These are phyloP conservation scores for Ceratotherium simum DNA, from an alignment of 2,113 vertebrate species.

Conservation along the genomic window DNA sequence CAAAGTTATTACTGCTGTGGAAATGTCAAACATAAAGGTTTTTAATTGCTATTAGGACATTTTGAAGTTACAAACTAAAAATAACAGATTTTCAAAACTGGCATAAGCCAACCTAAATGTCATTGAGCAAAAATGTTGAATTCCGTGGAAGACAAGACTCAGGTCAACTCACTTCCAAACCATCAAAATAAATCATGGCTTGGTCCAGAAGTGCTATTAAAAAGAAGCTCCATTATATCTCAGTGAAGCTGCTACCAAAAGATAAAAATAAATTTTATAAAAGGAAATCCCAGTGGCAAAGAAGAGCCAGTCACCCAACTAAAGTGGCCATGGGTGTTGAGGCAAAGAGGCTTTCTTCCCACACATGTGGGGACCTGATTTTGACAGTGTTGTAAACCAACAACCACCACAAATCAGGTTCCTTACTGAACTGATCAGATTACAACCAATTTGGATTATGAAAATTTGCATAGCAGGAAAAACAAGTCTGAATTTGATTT, in stretches of 20 bases:
- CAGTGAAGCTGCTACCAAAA: background rate
- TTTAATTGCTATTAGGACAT: constrained; percentile 61
- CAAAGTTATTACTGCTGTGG: background rate
- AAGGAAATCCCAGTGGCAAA: background rate
- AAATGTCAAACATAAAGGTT: constrained; percentile 66
- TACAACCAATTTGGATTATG: background rate
- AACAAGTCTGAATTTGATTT: background rate
- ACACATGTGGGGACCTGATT: rapidly evolving
- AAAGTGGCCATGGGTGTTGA: background rate
- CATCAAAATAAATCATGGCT: background rate
- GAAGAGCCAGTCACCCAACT: background rate
- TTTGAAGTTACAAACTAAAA: constrained; percentile 66
- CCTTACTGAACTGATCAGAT: background rate
- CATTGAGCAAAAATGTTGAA: constrained; percentile 23
- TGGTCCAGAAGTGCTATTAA: background rate
- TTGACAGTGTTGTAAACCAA: background rate
- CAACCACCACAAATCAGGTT: background rate
- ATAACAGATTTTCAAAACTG: constrained; percentile 53
- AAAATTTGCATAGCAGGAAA: background rate
- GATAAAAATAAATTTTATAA: background rate
- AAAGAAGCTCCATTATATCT: background rate
- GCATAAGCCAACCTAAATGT: constrained; percentile 48
- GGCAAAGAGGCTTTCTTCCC: background rate
- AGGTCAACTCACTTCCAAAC: constrained; percentile 28
- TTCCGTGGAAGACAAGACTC: background rate